Evolutionary conservation across 2,888 invertebrate species (phyloP).

Genomic region (Zygaena filipendulae): DNA sequence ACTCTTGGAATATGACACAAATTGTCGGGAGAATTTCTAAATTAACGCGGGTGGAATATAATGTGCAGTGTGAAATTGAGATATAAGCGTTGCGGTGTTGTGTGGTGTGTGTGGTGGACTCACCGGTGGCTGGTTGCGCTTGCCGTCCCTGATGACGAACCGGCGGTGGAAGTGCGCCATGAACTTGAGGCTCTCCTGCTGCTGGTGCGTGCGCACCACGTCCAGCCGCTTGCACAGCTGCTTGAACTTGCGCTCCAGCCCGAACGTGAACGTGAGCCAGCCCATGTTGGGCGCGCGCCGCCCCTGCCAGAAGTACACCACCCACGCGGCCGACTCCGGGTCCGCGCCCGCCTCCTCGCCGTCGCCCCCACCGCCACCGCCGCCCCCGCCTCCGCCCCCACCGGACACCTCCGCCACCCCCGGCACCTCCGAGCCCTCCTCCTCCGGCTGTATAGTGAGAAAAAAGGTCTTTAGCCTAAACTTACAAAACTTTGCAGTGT

Average conservation of each 20-base stretch:
- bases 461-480: too few species aligned
- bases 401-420: too few species aligned
- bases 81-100: too few species aligned
- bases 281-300: conserved; percentile 98
- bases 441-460: conserved; percentile 47
- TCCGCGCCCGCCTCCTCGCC: conserved; percentile 61
- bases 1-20: too few species aligned
- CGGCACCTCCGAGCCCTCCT: too few species aligned
- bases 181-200: conserved; percentile 98
- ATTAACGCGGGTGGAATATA: too few species aligned
- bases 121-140: conserved; percentile 70
- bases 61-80: too few species aligned
- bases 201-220: conserved; percentile 96
- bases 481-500: too few species aligned
- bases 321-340: conserved; percentile 74
- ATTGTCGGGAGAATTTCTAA: too few species aligned
- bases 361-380: conserved; percentile 29
- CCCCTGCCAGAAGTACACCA: conserved; percentile 99
- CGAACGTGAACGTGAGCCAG: conserved; percentile 99
- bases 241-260: conserved; percentile 67
- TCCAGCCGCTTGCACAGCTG: conserved; percentile 68
- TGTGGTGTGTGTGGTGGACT: too few species aligned
- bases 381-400: too few species aligned
- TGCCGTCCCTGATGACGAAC: conserved; percentile 93
- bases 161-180: conserved; percentile 95